Base-by-base conservation (phyloP, 2,888 invertebrate genomes). In the Dasypolia templi region DNA sequence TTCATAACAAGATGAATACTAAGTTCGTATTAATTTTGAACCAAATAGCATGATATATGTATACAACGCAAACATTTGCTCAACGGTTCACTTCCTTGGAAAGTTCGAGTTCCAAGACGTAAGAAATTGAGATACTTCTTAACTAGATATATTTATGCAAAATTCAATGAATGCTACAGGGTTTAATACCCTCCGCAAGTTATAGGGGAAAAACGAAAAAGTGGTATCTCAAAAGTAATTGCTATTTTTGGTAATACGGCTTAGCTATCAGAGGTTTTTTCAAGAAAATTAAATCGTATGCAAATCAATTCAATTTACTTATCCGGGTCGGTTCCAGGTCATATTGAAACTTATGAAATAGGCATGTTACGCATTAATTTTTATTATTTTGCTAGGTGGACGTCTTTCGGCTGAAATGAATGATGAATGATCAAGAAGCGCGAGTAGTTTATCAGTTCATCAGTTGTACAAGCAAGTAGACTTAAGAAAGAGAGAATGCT, bases 1-100 rank as follows among this genome's bases (percentile, higher is more conserved):
- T 81, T 81, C 83, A 77, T 78, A 86, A 76, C 86, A 83, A 87
- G 83, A 86, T 77, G 85, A 79, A 81, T 82, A 76, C 67, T 81
- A 75, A 76, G 70, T 74, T 77, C 80, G 83, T 71, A 85, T 71
- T 80, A 85, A 87, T 87, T 82, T 77, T 82, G 68, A 66, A 63
- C 64, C 75, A 74, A 78, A 81, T 72, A 69, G 62, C 66, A 55
- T 70, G 44, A 84, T 75, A 79, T 78, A 83, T 61, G 80, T 75
- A 79, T 78, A 83, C 56, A 64, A 61, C 42, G 44, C 42, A 61
- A 81, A 80, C 59, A 84, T 84, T 80, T 70, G 46, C 62, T 75
- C 51, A 72, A 66, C 61, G 59, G 42, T 80, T 83, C 39, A 80
- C 32, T 69, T 62, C 72, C 53, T 65, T 44, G 29, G 29, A 67